A percentile compares a stretch with the other conserved stretches of the same genome.
Conservation (phyloP, 2,113 vertebrate species). For the Pampusana beccarii region DNA sequence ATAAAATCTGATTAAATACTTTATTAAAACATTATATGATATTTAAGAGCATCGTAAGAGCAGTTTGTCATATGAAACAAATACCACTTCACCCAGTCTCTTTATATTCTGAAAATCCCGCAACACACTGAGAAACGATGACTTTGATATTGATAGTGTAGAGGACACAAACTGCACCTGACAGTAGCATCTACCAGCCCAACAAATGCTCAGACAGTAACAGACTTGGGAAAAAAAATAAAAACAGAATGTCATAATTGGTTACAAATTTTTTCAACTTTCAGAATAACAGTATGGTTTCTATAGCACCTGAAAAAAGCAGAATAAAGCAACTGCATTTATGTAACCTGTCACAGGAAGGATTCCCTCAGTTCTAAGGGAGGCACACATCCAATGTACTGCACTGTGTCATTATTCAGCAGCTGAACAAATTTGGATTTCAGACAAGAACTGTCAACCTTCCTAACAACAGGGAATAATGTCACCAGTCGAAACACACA, state of each 20-base stretch:
- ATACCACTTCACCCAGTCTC: background rate
- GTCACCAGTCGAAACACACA: background rate
- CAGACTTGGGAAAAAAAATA: background rate
- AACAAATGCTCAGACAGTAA: background rate
- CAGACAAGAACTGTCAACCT: background rate
- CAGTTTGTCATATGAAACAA: background rate
- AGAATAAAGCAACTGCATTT: background rate
- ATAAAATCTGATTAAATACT: background rate
- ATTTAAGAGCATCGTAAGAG: background rate
- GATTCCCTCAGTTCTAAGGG: background rate
- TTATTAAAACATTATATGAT: background rate
- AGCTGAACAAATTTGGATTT: constrained; percentile 5
- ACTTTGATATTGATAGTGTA: background rate
- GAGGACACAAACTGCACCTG: background rate
- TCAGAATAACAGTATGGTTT: background rate
- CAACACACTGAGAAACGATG: background rate
- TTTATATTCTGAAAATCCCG: background rate
- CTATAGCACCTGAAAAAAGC: background rate
- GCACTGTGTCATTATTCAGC: background rate
- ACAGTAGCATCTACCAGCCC: background rate
- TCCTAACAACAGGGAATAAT: background rate
- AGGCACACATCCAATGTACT: background rate
- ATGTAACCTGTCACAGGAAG: background rate
- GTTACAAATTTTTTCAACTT: background rate
- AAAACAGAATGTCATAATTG: background rate